Evolutionary conservation across 2,888 invertebrate genomes (phyloP).

Genomic region (Lepetodrilus schrolli): DNA sequence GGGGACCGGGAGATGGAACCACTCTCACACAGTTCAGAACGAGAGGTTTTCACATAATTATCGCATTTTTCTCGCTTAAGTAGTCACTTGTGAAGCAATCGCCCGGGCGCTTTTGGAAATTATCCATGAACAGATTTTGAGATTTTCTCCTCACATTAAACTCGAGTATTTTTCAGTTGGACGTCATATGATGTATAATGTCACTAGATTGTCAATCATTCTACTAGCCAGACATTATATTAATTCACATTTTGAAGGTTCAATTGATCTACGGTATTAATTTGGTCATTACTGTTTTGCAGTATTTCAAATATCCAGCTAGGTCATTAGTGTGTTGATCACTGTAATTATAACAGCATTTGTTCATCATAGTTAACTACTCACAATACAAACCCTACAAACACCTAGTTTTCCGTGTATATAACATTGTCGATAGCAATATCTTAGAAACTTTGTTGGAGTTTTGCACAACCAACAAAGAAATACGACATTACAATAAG

Average conservation of each 20-base stretch:
- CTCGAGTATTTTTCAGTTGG: slow-evolving; percentile 2
- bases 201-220: not conserved
- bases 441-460: too few relatives aligned
- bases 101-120: not conserved
- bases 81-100: slow-evolving; percentile 21
- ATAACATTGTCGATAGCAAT: too few relatives aligned
- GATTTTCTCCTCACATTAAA: slow-evolving; percentile 20
- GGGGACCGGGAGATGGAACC: too few relatives aligned
- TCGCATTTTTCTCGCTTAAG: slow-evolving; percentile 18
- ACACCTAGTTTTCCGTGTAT: too few relatives aligned
- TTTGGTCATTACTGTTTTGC: not conserved
- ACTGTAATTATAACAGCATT: too few relatives aligned
- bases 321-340: too few relatives aligned
- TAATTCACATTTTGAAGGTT: not conserved
- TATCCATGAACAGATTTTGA: slow-evolving; percentile 16
- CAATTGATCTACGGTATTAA: not conserved
- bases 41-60: slow-evolving; percentile 23
- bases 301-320: not conserved
- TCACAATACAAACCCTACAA: too few relatives aligned
- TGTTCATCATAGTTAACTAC: too few relatives aligned
- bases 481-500: too few relatives aligned
- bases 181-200: not conserved
- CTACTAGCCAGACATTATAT: not conserved
- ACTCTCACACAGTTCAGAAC: too few relatives aligned
- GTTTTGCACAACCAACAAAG: too few relatives aligned